Evolutionary conservation across 2,888 invertebrate genomes (phyloP).

Genomic region (Dysmachus trigonus): DNA sequence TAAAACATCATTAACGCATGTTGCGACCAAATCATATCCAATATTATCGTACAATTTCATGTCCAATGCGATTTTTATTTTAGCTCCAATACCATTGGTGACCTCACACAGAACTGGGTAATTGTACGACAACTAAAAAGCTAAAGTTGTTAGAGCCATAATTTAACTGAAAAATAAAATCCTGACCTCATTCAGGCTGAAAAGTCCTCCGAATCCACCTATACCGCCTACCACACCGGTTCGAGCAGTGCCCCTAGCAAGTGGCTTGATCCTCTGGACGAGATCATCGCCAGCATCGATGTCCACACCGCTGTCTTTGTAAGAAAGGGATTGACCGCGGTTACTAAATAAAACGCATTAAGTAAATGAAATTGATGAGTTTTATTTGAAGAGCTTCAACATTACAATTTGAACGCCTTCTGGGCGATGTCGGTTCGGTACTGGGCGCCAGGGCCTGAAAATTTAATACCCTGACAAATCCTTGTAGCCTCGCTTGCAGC

Average conservation of each 20-base stretch:
- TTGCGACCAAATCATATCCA: conserved; percentile 95
- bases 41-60: conserved; percentile 82
- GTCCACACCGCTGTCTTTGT: conserved; percentile 91
- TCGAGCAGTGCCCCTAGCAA: conserved; percentile 80
- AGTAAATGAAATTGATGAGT: background rate
- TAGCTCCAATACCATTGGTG: conserved; percentile 97
- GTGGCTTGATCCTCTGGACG: conserved; percentile 82
- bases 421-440: conserved; percentile 90
- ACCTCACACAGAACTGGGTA: conserved; percentile 92
- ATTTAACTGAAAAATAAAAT: background rate
- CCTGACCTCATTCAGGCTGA: conserved; percentile 78
- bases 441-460: conserved; percentile 86
- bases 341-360: conserved; percentile 43
- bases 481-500: conserved; percentile 80
- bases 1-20: conserved; percentile 97
- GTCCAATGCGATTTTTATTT: conserved; percentile 88
- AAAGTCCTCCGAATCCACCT: conserved; percentile 94
- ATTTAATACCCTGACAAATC: conserved; percentile 78
- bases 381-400: background rate
- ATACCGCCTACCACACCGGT: conserved; percentile 82
- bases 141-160: background rate
- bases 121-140: conserved; percentile 64
- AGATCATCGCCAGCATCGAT: conserved; percentile 91
- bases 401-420: conserved; percentile 82
- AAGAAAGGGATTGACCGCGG: conserved; percentile 69